These are phyloP conservation scores for Hirundichthys speculiger DNA, from an alignment of 2,113 vertebrate species.

Conservation along the genomic window DNA sequence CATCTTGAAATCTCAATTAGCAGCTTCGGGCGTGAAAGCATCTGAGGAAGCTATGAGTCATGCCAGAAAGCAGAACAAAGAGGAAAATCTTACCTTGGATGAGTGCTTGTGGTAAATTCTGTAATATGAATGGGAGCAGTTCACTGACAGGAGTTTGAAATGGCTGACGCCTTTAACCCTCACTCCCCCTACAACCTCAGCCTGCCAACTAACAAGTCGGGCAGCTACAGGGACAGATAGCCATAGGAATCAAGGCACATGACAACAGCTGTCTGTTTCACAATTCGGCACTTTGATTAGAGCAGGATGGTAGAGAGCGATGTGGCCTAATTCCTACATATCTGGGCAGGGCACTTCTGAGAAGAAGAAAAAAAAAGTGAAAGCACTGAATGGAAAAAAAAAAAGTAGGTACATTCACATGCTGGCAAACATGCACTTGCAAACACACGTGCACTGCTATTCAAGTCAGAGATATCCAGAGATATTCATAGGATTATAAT, in stretches of 20 bases:
- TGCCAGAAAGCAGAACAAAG: conserved; percentile 36
- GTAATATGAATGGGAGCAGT: conserved; percentile 28
- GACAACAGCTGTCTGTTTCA: conserved; percentile 86
- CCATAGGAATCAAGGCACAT: conserved; percentile 80
- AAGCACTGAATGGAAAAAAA: conserved; percentile 66
- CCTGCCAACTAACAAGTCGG: conserved; percentile 68
- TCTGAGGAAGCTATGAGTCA: conserved; percentile 29
- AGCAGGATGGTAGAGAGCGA: conserved; percentile 72
- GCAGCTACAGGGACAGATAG: conserved; percentile 74
- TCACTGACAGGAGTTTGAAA: conserved; percentile 48
- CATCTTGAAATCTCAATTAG: conserved; percentile 30
- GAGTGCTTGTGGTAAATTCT: conserved; percentile 56
- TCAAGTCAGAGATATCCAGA: conserved; percentile 33
- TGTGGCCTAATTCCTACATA: conserved; percentile 81
- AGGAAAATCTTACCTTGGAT: conserved; percentile 75
- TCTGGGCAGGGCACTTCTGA: conserved; percentile 79
- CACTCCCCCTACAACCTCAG: conserved; percentile 63
- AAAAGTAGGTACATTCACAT: conserved; percentile 56
- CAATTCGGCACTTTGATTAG: conserved; percentile 86
- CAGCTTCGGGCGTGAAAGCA: conserved; percentile 32
- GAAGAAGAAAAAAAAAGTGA: conserved; percentile 42
- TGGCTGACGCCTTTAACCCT: conserved; percentile 46
- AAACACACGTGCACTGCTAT: conserved; percentile 34
- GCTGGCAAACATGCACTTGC: conserved; percentile 36
- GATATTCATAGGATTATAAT: conserved; percentile 62